Base-by-base conservation (phyloP, 2,113 vertebrate genomes). In the Lanius collurio region DNA sequence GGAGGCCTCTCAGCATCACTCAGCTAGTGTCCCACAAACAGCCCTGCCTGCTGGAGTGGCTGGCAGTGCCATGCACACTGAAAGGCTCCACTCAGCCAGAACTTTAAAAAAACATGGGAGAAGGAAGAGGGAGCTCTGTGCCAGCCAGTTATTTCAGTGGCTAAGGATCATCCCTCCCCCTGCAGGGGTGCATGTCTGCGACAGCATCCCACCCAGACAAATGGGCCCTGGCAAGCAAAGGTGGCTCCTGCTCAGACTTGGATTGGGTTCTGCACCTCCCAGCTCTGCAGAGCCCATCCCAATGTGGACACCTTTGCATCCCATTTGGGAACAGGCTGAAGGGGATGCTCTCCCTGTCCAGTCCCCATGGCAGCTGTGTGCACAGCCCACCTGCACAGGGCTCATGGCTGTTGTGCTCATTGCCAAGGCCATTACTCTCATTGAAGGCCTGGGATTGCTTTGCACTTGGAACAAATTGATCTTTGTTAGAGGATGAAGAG, bases 221-320 rank as follows among this genome's bases (percentile, higher is more conserved):
- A 74, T 28, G 33, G 73, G 27, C 28, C 57, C 42, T 75, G 37
- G 63, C 31, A 59, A 57, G 22, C 8, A 7, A 42, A 82, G 56
- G n/a, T 20, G 3, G 13, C n/a, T 89, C 22, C 67, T 75, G 42
- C 56, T 79, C 63, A 35, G 55, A 7, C 50, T 77, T 55, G 89
- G 69, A 30, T 37, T 44, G 27, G 4, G 7, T 55, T 47, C 28
- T 68, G 33, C 26, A 33, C 41, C 49, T 41, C 28, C 30, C 33
- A 3, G 52, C 50, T 47, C 64, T 77, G 24, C 46, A 69, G 26
- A 53, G 8, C 27, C 50, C 3, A 7, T 24, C 26, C 60, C 9
- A 2, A 12, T 6, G 4, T 7, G 5, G 24, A 41, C 22, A 31
- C 24, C 6, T 59, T 18, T 23, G 27, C 2, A 4, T 44, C 6